Conservation (phyloP, 2,797 vertebrate species). For the Echiichthys vipera region DNA sequence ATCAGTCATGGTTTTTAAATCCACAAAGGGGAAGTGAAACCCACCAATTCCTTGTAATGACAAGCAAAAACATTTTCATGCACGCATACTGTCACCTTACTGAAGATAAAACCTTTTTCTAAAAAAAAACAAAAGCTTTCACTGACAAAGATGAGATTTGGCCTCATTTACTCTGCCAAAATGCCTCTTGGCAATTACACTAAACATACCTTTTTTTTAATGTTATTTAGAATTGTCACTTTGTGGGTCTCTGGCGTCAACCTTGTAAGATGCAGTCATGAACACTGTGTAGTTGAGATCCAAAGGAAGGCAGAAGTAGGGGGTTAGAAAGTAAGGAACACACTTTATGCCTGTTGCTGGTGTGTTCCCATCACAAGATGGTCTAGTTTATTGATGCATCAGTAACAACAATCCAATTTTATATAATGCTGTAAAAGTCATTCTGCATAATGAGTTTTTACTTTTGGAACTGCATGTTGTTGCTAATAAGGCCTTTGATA, state of each 20-base stretch:
- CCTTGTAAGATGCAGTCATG: too few relatives aligned
- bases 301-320: too few relatives aligned
- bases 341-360: too few relatives aligned
- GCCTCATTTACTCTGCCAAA: background rate
- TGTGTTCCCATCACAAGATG: too few relatives aligned
- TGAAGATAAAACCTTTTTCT: background rate
- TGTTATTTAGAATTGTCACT: too few relatives aligned
- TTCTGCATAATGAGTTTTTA: background rate
- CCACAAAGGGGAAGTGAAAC: constrained; percentile 32
- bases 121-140: too few relatives aligned
- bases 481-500: background rate
- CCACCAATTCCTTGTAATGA: background rate
- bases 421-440: background rate
- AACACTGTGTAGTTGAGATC: too few relatives aligned
- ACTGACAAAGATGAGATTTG: background rate
- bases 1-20: background rate
- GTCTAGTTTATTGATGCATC: background rate
- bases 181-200: too few relatives aligned
- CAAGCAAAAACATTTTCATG: background rate
- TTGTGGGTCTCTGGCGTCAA: too few relatives aligned
- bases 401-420: background rate
- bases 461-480: background rate
- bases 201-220: too few relatives aligned
- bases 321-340: too few relatives aligned
- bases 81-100: background rate